Evolutionary conservation across 2,797 vertebrate species (phyloP).

Genomic region (Myotis daubentonii): DNA sequence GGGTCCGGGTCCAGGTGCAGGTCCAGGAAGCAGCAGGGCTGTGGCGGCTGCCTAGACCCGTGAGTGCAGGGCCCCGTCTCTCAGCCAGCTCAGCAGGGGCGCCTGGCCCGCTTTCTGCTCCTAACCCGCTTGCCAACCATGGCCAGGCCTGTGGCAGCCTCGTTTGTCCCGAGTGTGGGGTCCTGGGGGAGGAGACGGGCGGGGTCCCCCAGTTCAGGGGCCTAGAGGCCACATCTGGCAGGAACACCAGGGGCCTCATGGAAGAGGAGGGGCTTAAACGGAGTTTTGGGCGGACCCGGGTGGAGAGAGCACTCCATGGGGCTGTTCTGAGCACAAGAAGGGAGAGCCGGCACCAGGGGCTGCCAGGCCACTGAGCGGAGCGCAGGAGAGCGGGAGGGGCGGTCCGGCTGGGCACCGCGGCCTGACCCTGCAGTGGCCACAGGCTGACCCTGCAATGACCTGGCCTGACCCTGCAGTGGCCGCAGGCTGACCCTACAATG

Average conservation of each 20-base stretch:
- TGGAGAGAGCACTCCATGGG: neutral
- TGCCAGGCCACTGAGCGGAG: neutral
- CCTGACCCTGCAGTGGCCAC: too few relatives aligned
- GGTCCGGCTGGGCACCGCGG: accelerated
- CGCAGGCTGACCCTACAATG: too few relatives aligned
- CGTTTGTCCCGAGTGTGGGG: neutral
- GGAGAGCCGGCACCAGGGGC: accelerated
- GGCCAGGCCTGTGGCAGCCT: neutral
- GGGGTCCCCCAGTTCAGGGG: accelerated
- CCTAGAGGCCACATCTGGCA: too few relatives aligned
- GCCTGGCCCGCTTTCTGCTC: too few relatives aligned
- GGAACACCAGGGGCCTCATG: neutral
- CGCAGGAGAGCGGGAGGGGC: neutral
- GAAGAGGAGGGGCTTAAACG: neutral
- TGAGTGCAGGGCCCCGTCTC: too few relatives aligned
- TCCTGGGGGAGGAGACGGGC: neutral
- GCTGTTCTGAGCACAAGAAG: neutral
- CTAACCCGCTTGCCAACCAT: too few relatives aligned
- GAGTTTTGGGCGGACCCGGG: neutral
- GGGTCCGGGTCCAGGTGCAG: too few relatives aligned
- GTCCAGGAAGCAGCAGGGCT: too few relatives aligned
- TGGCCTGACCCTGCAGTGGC: too few relatives aligned
- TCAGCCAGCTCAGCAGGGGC: too few relatives aligned
- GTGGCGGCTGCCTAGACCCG: too few relatives aligned
- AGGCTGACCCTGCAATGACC: too few relatives aligned